Conservation (phyloP, 2,113 vertebrate genomes). For the Brienomyrus brachyistius region DNA sequence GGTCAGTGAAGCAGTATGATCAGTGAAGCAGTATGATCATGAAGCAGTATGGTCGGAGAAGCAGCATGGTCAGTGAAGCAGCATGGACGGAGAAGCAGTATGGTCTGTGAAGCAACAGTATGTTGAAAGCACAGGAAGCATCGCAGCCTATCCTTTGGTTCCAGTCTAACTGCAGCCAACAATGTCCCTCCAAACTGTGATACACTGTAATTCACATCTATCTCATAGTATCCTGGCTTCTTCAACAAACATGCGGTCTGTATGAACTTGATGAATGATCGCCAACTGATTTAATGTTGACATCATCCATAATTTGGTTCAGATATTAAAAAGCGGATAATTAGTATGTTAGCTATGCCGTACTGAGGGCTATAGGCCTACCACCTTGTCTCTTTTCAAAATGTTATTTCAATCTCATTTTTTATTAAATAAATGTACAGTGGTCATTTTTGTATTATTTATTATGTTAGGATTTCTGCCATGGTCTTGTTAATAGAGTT, state of each 20-base stretch:
- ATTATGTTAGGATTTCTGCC: neutral
- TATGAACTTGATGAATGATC: neutral
- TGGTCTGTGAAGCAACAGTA: neutral
- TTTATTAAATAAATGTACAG: neutral
- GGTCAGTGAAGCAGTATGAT: too few species aligned
- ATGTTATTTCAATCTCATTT: neutral
- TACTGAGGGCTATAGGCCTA: neutral
- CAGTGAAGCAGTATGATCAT: too few species aligned
- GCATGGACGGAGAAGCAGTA: neutral
- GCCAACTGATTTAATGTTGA: neutral
- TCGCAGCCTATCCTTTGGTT: neutral
- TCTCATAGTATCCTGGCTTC: neutral
- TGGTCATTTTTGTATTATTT: neutral
- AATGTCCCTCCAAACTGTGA: neutral
- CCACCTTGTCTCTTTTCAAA: neutral
- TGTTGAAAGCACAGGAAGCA: neutral
- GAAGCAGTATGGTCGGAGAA: too few species aligned
- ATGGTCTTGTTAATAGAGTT: constrained; percentile 13
- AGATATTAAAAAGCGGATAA: neutral
- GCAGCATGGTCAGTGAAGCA: too few species aligned
- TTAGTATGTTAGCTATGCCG: neutral
- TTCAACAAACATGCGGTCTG: neutral
- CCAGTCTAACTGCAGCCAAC: neutral
- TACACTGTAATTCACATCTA: neutral
- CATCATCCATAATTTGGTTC: neutral